Percentiles rank a stretch among this genome's conserved stretches.
These are phyloP conservation scores for Lepus townsendii DNA, from an alignment of 2,797 vertebrate genomes.

Conservation along the genomic window DNA sequence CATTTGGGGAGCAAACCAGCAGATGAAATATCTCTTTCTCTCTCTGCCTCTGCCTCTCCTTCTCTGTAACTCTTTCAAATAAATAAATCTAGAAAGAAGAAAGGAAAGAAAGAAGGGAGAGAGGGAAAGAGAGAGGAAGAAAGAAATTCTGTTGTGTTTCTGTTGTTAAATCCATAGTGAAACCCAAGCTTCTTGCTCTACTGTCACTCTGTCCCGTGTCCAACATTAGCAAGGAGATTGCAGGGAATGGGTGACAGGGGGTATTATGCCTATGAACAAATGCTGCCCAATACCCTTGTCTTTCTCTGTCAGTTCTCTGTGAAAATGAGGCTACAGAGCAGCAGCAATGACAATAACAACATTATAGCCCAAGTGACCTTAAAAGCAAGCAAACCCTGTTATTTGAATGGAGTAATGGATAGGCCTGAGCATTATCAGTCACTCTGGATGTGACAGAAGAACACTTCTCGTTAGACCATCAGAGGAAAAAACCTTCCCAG, in stretches of 20 bases:
- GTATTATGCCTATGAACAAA: not conserved
- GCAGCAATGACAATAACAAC: constrained; percentile 53
- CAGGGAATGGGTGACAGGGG: not conserved
- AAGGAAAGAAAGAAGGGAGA: too few species aligned
- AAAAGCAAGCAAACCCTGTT: constrained; percentile 69
- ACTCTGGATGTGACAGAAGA: constrained; percentile 47
- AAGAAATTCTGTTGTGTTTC: not conserved
- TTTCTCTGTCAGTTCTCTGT: constrained; percentile 3
- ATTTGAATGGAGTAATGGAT: constrained; percentile 62
- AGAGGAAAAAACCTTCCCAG: constrained; percentile 52
- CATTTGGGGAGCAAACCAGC: too few species aligned
- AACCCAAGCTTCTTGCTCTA: not conserved
- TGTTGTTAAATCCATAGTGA: not conserved
- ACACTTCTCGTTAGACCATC: constrained; percentile 14
- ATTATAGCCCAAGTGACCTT: constrained; percentile 56
- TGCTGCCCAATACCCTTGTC: not conserved
- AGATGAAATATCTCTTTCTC: too few species aligned
- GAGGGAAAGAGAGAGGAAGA: too few species aligned
- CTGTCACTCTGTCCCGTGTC: not conserved
- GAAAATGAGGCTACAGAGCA: constrained; percentile 36
- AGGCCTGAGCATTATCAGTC: constrained; percentile 42
- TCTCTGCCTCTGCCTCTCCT: too few species aligned
- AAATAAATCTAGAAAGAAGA: too few species aligned
- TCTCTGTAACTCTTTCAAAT: too few species aligned
- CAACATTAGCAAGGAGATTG: not conserved